phyloP scores from a whole-genome alignment of 2,113 vertebrate species.

The Willisornis vidua region DNA sequence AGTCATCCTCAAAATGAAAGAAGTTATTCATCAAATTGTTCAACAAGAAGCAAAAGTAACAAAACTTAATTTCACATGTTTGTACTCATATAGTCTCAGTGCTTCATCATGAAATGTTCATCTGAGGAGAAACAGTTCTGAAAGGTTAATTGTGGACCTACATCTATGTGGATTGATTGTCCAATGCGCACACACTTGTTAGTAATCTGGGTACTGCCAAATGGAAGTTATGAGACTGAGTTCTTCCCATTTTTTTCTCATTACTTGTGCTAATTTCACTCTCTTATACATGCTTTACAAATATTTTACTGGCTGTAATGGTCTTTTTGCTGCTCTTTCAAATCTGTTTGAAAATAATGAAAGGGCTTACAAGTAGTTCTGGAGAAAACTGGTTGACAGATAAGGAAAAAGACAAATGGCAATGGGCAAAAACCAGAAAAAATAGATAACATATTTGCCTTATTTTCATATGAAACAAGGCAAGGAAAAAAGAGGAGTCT shows the following conservation, averaged over 20 bases:
- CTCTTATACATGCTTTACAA: neutral
- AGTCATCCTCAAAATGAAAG: neutral
- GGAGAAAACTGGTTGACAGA: neutral
- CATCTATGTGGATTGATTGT: neutral
- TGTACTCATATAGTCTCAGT: neutral
- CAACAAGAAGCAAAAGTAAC: neutral
- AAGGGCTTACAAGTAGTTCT: neutral
- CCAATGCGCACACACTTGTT: neutral
- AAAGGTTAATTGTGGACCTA: neutral
- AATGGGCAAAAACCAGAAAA: neutral
- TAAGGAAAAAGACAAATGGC: neutral
- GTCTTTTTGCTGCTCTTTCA: neutral
- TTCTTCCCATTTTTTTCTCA: neutral
- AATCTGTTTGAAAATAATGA: neutral
- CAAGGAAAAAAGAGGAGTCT: neutral
- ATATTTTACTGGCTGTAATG: neutral
- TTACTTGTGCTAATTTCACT: neutral
- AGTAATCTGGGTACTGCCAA: neutral
- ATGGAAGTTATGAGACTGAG: neutral
- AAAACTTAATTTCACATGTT: neutral
- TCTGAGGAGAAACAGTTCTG: neutral
- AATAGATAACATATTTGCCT: neutral
- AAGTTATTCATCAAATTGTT: neutral
- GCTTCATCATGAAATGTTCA: neutral
- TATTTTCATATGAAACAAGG: neutral